phyloP scores from a whole-genome alignment of 2,888 invertebrate species.

The Dorcus parallelipipedus region DNA sequence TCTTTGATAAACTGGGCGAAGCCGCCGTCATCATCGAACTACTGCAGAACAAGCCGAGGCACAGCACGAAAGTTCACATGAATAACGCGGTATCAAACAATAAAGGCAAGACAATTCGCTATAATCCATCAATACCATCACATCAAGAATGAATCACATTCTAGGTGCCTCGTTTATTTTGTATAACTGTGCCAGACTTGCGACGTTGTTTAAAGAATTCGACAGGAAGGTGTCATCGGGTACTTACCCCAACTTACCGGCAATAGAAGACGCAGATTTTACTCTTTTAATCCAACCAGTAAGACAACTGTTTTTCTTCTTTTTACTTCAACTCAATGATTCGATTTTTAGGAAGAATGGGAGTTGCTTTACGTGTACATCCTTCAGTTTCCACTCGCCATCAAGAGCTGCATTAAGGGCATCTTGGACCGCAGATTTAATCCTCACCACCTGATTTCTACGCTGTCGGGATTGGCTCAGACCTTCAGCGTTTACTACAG shows the following conservation, averaged over 20 bases:
- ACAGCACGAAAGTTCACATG: slow-evolving; percentile 56
- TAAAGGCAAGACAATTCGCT: slow-evolving; percentile 49
- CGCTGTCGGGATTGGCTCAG: slow-evolving; percentile 61
- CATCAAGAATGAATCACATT: slow-evolving; percentile 10
- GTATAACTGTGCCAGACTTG: slow-evolving; percentile 73
- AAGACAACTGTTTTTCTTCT: slow-evolving; percentile 22
- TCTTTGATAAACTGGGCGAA: slow-evolving; percentile 60
- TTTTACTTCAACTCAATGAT: slow-evolving; percentile 8
- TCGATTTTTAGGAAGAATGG: slow-evolving; percentile 72
- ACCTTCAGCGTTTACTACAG: slow-evolving; percentile 74
- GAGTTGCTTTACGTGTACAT: slow-evolving; percentile 65
- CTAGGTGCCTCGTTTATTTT: slow-evolving; percentile 71
- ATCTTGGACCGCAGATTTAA: slow-evolving; percentile 54
- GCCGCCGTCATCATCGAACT: slow-evolving; percentile 68
- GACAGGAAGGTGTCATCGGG: slow-evolving; percentile 54
- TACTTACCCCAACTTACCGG: slow-evolving; percentile 60
- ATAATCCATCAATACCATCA: not conserved
- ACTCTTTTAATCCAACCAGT: slow-evolving; percentile 64
- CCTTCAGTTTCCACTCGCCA: slow-evolving; percentile 60
- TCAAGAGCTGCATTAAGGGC: slow-evolving; percentile 55
- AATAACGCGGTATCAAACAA: slow-evolving; percentile 51
- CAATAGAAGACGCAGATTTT: slow-evolving; percentile 59
- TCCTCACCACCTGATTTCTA: slow-evolving; percentile 63
- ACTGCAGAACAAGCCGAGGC: slow-evolving; percentile 62
- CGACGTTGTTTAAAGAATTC: slow-evolving; percentile 63